A percentile compares a stretch with the other conserved stretches of the same genome.
phyloP scores from a whole-genome alignment of 2,797 vertebrate species.

The Sebastes vulpes region DNA sequence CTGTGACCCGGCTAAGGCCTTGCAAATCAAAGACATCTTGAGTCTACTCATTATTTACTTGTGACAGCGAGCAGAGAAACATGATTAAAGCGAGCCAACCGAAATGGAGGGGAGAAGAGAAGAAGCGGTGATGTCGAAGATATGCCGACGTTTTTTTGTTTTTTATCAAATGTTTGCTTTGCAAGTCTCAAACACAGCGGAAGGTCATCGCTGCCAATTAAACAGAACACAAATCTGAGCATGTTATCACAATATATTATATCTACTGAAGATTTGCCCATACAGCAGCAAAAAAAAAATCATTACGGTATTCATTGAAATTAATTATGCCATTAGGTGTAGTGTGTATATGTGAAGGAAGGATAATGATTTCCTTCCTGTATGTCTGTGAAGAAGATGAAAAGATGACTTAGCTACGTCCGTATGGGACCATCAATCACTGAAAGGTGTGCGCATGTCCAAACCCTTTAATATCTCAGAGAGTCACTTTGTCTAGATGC shows the following conservation, averaged over 20 bases:
- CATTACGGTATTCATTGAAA: conserved; percentile 5
- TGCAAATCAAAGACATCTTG: conserved; percentile 77
- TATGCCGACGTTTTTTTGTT: conserved; percentile 20
- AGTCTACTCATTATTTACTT: conserved; percentile 80
- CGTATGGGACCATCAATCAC: conserved; percentile 46
- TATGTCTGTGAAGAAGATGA: conserved; percentile 21
- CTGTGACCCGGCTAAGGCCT: conserved; percentile 71
- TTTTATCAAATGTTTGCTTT: conserved; percentile 63
- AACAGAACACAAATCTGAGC: conserved; percentile 11
- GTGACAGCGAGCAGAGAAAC: conserved; percentile 70
- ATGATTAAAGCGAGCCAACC: conserved; percentile 73
- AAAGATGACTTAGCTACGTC: conserved; percentile 22
- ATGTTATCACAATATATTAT: conserved; percentile 39
- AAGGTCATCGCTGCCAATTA: conserved; percentile 75
- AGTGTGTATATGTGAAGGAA: background rate
- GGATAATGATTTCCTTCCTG: conserved; percentile 8
- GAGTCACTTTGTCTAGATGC: conserved; percentile 63
- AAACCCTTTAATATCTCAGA: conserved; percentile 50
- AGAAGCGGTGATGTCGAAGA: conserved; percentile 22
- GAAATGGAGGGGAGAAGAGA: conserved; percentile 45
- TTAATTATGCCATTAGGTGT: background rate
- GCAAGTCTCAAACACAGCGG: conserved; percentile 38
- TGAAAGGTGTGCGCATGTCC: conserved; percentile 31
- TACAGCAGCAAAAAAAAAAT: conserved; percentile 5
- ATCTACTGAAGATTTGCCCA: conserved; percentile 9